Evolutionary conservation across 2,113 vertebrate species (phyloP), one percentile per base, ranked within the genome.

Genomic region (Hydrolagus affinis): DNA sequence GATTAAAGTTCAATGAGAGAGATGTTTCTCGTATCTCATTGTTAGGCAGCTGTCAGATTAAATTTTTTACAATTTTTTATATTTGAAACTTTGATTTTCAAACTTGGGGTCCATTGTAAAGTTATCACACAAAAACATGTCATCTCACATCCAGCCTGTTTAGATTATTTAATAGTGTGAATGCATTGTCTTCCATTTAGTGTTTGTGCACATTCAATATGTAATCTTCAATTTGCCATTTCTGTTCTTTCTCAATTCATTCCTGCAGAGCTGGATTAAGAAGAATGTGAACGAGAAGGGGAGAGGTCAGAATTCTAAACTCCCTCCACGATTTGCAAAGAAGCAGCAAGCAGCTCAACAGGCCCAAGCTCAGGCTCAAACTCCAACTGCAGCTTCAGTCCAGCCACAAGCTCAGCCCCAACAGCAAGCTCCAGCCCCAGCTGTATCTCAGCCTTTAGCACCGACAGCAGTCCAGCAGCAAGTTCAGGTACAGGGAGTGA

Each of bases 321-420:
- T 99, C 59, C 97, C 98, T 11, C 98, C 98, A 56, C 92, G 98
- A 87, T 98, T 99, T 94, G 98, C 97, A 86, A 99, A 98, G 90
- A 99, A 98, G 87, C 96, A 97, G 87, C 95, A 90, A 0, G 92
- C 92, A n/a, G 89, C 85, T 88, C 91, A 87, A 70, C 90, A 86
- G 73, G 83, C 87, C 17, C 90, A 89, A 76, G 85, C 86, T 21
- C 90, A 86, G 80, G 85, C 86, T 17, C 90, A 89, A 74, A 76
- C 86, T 21, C 70, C 85, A 0, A 85, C 32, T 15, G 73, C 86
- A 56, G 56, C 83, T 23, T 86, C 28, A 64, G 77, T 73, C 23
- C 89, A 77, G 21, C 86, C 87, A 8, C 71, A 88, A 60, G 89
- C 89, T 7, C 94, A 92, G 85, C 85, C 91, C 87, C 87, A 91